These are phyloP conservation scores for Amphiura filiformis DNA, from an alignment of 35 echinoderm and acorn worm species.

Conservation along the genomic window DNA sequence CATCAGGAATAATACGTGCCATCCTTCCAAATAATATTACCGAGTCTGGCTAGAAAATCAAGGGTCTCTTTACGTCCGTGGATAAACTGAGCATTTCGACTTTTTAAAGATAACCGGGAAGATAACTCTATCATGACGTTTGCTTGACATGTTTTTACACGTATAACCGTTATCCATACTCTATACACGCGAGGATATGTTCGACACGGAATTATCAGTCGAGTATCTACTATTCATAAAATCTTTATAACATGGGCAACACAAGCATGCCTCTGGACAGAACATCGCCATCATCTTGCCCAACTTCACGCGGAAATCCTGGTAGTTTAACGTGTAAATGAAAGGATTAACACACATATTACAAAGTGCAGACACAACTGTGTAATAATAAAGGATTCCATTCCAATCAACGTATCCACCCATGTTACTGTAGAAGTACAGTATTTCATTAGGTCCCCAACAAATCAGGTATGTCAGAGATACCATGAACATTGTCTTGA, in stretches of 20 bases:
- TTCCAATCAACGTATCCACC: slow-evolving; percentile 57
- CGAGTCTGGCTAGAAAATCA: too few relatives aligned
- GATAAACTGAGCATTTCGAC: too few relatives aligned
- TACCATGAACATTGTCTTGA: slow-evolving; percentile 77
- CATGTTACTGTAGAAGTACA: slow-evolving; percentile 73
- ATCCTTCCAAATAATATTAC: too few relatives aligned
- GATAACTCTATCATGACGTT: background rate
- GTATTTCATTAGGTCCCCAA: slow-evolving; percentile 80
- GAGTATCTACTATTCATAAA: background rate
- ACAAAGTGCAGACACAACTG: slow-evolving; percentile 54
- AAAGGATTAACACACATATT: slow-evolving; percentile 74
- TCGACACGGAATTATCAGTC: too few relatives aligned
- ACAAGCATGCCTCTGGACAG: background rate
- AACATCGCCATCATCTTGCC: background rate
- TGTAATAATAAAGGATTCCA: slow-evolving; percentile 40
- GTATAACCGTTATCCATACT: background rate
- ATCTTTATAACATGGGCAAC: background rate
- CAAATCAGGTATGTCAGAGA: slow-evolving; percentile 72
- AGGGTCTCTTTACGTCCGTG: too few relatives aligned
- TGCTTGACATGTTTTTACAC: too few relatives aligned
- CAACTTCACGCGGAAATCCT: slow-evolving; percentile 27
- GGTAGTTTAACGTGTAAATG: slow-evolving; percentile 59
- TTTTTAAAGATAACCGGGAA: background rate
- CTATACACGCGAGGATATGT: background rate
- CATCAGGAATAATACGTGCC: too few relatives aligned